Evolutionary conservation across 2,888 invertebrate species (phyloP).

Genomic region (Sialis fuliginosa): DNA sequence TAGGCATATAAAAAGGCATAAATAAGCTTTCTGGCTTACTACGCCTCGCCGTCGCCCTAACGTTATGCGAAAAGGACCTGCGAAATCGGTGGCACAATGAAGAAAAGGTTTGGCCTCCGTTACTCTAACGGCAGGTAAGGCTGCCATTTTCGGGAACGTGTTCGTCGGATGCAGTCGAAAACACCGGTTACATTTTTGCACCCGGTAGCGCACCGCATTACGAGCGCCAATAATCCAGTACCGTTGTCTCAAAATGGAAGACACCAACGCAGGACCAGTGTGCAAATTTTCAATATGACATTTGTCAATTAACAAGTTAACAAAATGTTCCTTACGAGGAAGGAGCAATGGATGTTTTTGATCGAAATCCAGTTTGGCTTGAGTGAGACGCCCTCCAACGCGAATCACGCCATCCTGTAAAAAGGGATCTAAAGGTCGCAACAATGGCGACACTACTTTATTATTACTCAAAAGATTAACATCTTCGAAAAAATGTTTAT

Average conservation of each 20-base stretch:
- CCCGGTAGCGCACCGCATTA: not conserved
- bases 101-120: constrained; percentile 1
- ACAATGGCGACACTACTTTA: constrained; percentile 5
- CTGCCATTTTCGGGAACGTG: not conserved
- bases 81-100: constrained; percentile 7
- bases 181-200: not conserved
- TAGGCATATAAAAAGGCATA: constrained; percentile 11
- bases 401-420: constrained; percentile 5
- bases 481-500: constrained; percentile 1
- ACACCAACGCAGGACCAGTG: constrained; percentile 8
- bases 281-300: constrained; percentile 9
- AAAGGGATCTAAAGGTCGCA: constrained; percentile 6
- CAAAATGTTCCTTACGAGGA: constrained; percentile 4
- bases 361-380: constrained; percentile 5
- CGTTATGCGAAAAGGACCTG: constrained; percentile 8
- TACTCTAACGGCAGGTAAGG: not conserved
- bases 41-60: constrained; percentile 6
- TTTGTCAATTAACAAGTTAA: constrained; percentile 9
- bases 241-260: constrained; percentile 9
- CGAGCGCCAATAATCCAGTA: constrained; percentile 11
- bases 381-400: constrained; percentile 7
- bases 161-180: not conserved
- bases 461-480: not conserved
- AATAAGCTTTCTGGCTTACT: constrained; percentile 8
- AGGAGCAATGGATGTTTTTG: constrained; percentile 7